These are phyloP conservation scores for Dissostichus mawsoni DNA, from an alignment of 2,113 vertebrate species.

Conservation along the genomic window DNA sequence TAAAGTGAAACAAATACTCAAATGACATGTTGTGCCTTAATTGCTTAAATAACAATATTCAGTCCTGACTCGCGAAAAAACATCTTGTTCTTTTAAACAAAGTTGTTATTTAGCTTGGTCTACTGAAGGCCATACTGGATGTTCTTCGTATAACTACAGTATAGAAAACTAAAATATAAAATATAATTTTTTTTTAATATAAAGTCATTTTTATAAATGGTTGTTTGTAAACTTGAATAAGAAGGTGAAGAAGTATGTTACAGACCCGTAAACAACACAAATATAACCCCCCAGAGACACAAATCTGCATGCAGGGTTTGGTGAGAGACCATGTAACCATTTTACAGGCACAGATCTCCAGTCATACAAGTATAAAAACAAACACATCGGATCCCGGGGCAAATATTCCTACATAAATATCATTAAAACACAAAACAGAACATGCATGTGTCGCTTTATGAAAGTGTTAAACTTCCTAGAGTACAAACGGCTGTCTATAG, in stretches of 20 bases:
- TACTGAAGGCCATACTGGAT: not conserved
- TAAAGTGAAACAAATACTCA: constrained; percentile 30
- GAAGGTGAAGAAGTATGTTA: not conserved
- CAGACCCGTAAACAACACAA: constrained; percentile 16
- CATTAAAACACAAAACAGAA: constrained; percentile 72
- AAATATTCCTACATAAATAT: constrained; percentile 70
- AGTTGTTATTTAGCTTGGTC: not conserved
- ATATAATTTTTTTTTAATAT: not conserved
- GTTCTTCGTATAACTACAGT: not conserved
- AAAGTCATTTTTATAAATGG: not conserved
- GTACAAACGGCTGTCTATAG: constrained; percentile 75
- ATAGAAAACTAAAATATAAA: not conserved
- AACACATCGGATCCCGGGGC: constrained; percentile 32
- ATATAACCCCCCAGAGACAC: constrained; percentile 19
- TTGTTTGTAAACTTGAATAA: constrained; percentile 1
- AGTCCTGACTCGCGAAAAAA: constrained; percentile 2
- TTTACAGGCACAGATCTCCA: constrained; percentile 45
- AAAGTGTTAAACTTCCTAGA: constrained; percentile 71
- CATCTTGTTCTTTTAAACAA: not conserved
- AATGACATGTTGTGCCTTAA: constrained; percentile 10
- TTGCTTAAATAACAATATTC: not conserved
- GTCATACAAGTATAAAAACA: constrained; percentile 58
- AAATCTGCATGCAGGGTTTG: constrained; percentile 23
- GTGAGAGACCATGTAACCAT: constrained; percentile 27
- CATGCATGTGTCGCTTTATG: constrained; percentile 70